A percentile compares a stretch with the other conserved stretches of the same genome.
Conservation (phyloP, 2,113 vertebrate species). For the Fukomys damarensis region DNA sequence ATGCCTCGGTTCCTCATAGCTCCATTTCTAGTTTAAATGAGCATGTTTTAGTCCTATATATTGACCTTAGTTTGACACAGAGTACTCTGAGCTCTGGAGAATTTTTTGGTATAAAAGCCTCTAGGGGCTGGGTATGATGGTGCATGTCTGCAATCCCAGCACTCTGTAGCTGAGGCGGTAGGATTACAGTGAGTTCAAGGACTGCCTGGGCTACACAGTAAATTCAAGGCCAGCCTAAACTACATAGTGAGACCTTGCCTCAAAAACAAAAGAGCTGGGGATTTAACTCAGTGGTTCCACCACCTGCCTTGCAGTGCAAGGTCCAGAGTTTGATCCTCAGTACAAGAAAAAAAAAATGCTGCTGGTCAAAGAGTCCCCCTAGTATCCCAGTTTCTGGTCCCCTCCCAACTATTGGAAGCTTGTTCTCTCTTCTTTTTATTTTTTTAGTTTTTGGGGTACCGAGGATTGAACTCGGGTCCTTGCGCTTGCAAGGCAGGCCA, state of each 20-base stretch:
- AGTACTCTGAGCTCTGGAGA: neutral
- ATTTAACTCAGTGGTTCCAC: no score
- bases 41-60: neutral
- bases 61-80: neutral
- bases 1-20: neutral
- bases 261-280: no score
- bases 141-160: neutral
- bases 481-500: no score
- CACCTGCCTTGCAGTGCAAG: no score
- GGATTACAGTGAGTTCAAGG: neutral
- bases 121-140: neutral
- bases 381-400: neutral
- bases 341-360: neutral
- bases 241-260: neutral
- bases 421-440: no score
- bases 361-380: neutral
- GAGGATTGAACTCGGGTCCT: no score
- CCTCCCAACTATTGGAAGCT: neutral
- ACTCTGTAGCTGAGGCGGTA: neutral
- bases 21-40: neutral
- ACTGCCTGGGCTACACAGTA: neutral
- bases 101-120: no score
- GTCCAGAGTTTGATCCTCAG: no score
- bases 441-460: no score
- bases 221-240: neutral